phyloP scores from a whole-genome alignment of 2,888 invertebrate species.

The Aporophyla nigra region DNA sequence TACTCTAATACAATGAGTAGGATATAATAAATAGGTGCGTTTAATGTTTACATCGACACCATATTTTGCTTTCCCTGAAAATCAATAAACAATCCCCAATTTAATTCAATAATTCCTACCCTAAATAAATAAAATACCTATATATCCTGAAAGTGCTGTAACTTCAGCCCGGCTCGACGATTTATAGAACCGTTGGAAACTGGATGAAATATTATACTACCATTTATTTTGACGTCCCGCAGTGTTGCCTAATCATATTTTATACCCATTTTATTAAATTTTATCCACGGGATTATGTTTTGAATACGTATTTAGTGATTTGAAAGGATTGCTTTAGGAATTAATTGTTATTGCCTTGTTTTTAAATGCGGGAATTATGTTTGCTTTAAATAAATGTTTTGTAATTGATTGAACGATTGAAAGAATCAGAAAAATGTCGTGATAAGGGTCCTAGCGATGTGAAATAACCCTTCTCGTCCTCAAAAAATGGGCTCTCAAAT shows the following conservation, averaged over 20 bases:
- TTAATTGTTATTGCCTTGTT: background rate
- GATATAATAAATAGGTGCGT: too few species aligned
- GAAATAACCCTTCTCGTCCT: too few species aligned
- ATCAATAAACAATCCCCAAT: constrained; percentile 20
- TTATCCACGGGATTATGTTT: constrained; percentile 19
- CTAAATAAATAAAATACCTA: constrained; percentile 25
- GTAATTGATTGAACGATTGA: too few species aligned
- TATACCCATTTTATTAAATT: constrained; percentile 17
- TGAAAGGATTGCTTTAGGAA: background rate
- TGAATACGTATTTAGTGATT: background rate
- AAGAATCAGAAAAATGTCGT: too few species aligned
- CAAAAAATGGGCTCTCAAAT: too few species aligned
- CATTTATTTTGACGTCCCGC: constrained; percentile 34
- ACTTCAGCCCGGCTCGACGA: constrained; percentile 10
- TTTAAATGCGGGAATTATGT: background rate
- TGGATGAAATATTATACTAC: constrained; percentile 49
- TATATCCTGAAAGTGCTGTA: constrained; percentile 34
- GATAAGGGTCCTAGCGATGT: too few species aligned
- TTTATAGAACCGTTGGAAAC: constrained; percentile 33
- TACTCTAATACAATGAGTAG: background rate
- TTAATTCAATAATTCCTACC: constrained; percentile 2
- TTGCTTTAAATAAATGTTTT: too few species aligned
- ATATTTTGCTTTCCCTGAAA: background rate
- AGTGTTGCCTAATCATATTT: constrained; percentile 13
- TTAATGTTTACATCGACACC: background rate